Conservation (phyloP, 1,140 invertebrate species). For the Hyphantria cunea region DNA sequence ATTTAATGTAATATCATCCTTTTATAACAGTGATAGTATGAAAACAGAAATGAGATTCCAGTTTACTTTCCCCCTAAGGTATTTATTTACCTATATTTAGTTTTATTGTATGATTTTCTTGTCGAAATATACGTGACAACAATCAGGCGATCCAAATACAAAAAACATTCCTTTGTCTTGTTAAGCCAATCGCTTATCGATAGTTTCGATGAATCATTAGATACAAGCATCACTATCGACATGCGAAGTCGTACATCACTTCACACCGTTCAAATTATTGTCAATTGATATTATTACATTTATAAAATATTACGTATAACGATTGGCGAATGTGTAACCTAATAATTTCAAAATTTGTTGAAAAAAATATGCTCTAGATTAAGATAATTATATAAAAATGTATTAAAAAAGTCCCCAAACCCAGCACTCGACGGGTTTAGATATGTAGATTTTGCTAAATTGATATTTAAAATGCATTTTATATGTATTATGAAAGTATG, state of each 20-base stretch:
- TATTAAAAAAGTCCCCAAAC: conserved; percentile 17
- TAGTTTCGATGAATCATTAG: conserved; percentile 13
- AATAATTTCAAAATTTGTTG: conserved; percentile 33
- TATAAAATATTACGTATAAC: conserved; percentile 14
- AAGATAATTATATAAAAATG: conserved; percentile 13
- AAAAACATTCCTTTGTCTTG: conserved; percentile 21
- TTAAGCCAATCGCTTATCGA: conserved; percentile 12
- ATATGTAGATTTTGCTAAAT: conserved; percentile 63
- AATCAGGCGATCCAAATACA: conserved; percentile 2
- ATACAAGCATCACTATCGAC: conserved; percentile 14
- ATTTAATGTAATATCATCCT: too few relatives aligned
- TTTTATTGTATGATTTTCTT: neutral
- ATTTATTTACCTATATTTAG: neutral
- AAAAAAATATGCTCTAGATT: conserved; percentile 30
- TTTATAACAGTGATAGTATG: too few relatives aligned
- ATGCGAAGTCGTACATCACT: conserved; percentile 17
- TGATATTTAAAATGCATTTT: conserved; percentile 48
- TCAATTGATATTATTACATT: conserved; percentile 40
- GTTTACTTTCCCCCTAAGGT: neutral
- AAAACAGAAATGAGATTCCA: too few relatives aligned
- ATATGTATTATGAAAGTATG: conserved; percentile 34
- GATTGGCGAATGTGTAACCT: conserved; percentile 41
- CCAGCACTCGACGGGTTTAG: conserved; percentile 32
- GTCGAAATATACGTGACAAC: neutral
- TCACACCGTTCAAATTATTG: conserved; percentile 32